A percentile compares a stretch with the other conserved stretches of the same genome.
phyloP scores from a whole-genome alignment of 2,888 invertebrate species.

The Gnatocerus cornutus region DNA sequence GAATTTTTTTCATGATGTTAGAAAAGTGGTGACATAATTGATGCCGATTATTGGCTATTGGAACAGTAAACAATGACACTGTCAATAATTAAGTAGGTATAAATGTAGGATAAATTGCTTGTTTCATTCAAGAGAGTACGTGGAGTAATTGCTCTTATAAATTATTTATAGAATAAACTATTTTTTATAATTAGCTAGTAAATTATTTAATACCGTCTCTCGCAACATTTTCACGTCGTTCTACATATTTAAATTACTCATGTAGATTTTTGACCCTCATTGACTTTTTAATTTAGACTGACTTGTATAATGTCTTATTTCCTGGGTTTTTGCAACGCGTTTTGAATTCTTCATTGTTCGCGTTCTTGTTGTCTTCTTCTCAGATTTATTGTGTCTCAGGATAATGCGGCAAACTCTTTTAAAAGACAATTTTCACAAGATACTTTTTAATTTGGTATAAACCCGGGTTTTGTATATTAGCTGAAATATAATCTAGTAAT shows the following conservation, averaged over 20 bases:
- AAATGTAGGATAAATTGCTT: conserved; percentile 11
- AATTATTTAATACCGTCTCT: not conserved
- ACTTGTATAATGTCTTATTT: conserved; percentile 32
- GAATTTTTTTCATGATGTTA: not conserved
- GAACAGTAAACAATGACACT: conserved; percentile 15
- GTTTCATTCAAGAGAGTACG: conserved; percentile 14
- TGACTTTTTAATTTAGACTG: conserved; percentile 30
- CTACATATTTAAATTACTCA: too few relatives aligned
- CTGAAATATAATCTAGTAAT: conserved; percentile 16
- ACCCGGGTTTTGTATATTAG: conserved; percentile 35
- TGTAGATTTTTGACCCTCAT: conserved; percentile 6
- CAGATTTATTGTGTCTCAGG: conserved; percentile 31
- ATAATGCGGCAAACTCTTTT: conserved; percentile 33
- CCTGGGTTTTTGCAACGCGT: conserved; percentile 34
- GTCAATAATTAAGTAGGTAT: conserved; percentile 31
- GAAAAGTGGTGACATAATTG: not conserved
- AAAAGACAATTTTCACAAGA: conserved; percentile 37
- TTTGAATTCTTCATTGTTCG: conserved; percentile 36
- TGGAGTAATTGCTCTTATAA: conserved; percentile 1
- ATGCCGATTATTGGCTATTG: conserved; percentile 15
- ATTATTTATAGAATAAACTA: conserved; percentile 16
- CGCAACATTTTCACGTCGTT: not conserved
- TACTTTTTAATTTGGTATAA: conserved; percentile 39
- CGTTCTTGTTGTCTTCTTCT: conserved; percentile 35
- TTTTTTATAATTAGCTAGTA: not conserved